Percentiles rank a stretch among this genome's conserved stretches.
phyloP scores from a whole-genome alignment of 2,888 invertebrate species.

The Cantharis rufa region DNA sequence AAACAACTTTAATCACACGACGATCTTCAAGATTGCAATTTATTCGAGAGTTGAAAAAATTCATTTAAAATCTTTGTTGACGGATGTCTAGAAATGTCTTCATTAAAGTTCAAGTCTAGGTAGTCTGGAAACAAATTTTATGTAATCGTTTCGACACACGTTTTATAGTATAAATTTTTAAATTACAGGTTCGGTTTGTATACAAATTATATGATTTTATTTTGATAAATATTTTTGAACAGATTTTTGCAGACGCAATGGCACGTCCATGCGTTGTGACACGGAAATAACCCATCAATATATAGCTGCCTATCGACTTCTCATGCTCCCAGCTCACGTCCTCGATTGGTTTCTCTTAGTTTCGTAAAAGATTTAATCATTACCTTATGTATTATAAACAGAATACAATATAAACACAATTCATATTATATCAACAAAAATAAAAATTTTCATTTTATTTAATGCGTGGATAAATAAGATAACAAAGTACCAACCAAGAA shows the following conservation, averaged over 20 bases:
- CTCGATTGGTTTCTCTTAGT: conserved; percentile 49
- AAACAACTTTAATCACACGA: conserved; percentile 41
- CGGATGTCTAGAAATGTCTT: conserved; percentile 36
- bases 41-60: conserved; percentile 30
- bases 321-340: conserved; percentile 49
- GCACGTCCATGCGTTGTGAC: conserved; percentile 39
- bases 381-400: conserved; percentile 28
- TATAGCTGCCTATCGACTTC: conserved; percentile 47
- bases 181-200: background rate
- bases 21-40: conserved; percentile 40
- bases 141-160: background rate
- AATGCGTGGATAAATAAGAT: background rate
- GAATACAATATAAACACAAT: conserved; percentile 16
- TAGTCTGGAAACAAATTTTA: background rate
- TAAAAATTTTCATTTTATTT: background rate
- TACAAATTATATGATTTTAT: background rate
- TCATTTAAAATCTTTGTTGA: conserved; percentile 32
- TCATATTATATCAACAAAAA: background rate
- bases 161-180: background rate
- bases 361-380: conserved; percentile 44
- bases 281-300: conserved; percentile 51
- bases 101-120: background rate
- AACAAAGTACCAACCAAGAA: too few relatives aligned
- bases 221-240: background rate
- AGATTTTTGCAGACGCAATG: conserved; percentile 22